Conservation (phyloP, 2,888 invertebrate genomes). For the Sepioteuthis lessoniana region DNA sequence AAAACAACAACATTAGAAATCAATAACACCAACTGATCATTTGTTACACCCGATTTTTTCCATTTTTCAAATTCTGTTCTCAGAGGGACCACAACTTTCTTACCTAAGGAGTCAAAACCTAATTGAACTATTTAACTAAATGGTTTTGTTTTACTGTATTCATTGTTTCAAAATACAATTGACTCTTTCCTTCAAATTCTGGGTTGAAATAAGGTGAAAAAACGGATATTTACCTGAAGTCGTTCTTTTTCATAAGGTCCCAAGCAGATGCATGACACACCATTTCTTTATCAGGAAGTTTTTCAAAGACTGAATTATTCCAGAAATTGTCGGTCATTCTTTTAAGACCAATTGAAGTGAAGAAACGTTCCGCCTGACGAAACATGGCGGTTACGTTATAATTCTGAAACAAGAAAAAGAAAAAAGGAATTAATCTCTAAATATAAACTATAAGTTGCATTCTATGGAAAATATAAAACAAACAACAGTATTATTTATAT, state of each 20-base stretch:
- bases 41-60: too few species aligned
- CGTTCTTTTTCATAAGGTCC: slow-evolving; percentile 90
- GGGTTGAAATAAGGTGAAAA: neutral
- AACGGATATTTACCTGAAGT: slow-evolving; percentile 82
- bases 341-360: slow-evolving; percentile 78
- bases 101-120: too few species aligned
- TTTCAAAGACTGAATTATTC: slow-evolving; percentile 86
- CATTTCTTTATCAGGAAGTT: slow-evolving; percentile 81
- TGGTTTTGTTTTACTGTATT: too few species aligned
- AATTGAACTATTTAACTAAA: too few species aligned
- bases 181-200: too few species aligned
- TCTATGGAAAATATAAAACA: neutral
- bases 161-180: too few species aligned
- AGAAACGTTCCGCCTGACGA: slow-evolving; percentile 72
- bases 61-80: too few species aligned
- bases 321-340: slow-evolving; percentile 89
- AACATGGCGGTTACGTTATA: slow-evolving; percentile 78
- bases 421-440: neutral
- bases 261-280: slow-evolving; percentile 85
- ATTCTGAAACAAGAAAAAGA: slow-evolving; percentile 62
- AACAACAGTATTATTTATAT: too few species aligned
- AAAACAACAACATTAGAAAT: too few species aligned
- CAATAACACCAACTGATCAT: too few species aligned
- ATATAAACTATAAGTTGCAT: neutral
- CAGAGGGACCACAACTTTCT: too few species aligned